Evolutionary conservation across 2,113 vertebrate species (phyloP).

Genomic region (Varanus komodoensis): DNA sequence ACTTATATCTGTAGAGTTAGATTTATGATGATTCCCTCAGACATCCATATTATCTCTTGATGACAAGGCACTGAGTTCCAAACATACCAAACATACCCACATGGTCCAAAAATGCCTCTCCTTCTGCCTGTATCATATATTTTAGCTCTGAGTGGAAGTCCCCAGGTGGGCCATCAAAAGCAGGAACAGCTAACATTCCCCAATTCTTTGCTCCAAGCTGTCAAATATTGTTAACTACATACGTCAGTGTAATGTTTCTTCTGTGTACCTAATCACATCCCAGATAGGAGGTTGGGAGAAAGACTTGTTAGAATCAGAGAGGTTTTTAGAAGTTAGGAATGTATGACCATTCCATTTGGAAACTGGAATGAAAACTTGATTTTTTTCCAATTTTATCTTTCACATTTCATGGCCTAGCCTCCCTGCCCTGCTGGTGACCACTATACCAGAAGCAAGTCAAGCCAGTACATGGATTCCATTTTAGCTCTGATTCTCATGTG

Average conservation of each 20-base stretch:
- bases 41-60: neutral
- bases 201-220: neutral
- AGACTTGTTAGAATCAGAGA: constrained; percentile 16
- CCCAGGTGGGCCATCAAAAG: neutral
- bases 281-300: neutral
- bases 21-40: neutral
- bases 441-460: too few species aligned
- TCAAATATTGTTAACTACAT: neutral
- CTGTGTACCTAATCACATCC: neutral
- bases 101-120: neutral
- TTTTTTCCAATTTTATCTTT: too few species aligned
- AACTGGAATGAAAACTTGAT: too few species aligned
- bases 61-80: neutral
- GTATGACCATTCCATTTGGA: too few species aligned
- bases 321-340: neutral
- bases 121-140: neutral
- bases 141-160: neutral
- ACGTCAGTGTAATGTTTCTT: neutral
- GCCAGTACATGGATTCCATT: too few species aligned
- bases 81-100: neutral
- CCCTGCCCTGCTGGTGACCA: too few species aligned
- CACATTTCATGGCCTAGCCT: too few species aligned
- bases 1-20: neutral
- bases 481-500: too few species aligned
- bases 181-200: neutral